These are phyloP conservation scores for Calliphora vicina DNA, from an alignment of 1,140 invertebrate species.

Conservation along the genomic window DNA sequence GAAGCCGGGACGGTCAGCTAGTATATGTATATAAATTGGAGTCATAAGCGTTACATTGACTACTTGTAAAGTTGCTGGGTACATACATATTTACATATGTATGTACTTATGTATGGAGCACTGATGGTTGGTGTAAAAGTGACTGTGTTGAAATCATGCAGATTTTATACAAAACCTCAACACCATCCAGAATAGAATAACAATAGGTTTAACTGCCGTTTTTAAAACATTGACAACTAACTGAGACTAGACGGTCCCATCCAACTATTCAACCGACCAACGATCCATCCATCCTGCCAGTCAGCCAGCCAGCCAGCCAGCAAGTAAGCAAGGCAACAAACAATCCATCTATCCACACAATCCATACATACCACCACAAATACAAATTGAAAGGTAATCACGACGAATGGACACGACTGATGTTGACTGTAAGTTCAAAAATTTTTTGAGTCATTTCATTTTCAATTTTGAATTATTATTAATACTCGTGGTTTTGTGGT, in stretches of 20 bases:
- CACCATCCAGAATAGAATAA: neutral
- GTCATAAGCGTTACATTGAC: too few relatives aligned
- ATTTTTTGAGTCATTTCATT: constrained; percentile 24
- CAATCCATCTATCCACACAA: neutral
- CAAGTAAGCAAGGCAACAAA: neutral
- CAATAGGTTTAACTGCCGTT: neutral
- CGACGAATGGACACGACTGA: constrained; percentile 36
- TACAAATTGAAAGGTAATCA: constrained; percentile 38
- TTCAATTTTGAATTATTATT: constrained; percentile 28
- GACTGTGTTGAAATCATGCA: neutral
- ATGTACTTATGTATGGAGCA: neutral
- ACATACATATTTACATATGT: neutral
- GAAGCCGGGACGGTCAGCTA: too few relatives aligned
- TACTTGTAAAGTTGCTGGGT: too few relatives aligned
- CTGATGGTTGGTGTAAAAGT: neutral
- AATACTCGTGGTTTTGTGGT: constrained; percentile 24
- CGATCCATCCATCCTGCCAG: constrained; percentile 5
- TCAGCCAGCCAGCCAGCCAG: neutral
- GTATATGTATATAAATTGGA: too few relatives aligned
- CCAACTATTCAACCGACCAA: too few relatives aligned
- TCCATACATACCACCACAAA: neutral
- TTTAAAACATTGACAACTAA: neutral
- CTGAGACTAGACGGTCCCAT: neutral
- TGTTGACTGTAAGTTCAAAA: constrained; percentile 11
- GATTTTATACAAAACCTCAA: constrained; percentile 5